Evolutionary conservation across 2,888 invertebrate species (phyloP), one percentile per base, ranked within the genome.

Genomic region (Nipponacmea schrenckii): DNA sequence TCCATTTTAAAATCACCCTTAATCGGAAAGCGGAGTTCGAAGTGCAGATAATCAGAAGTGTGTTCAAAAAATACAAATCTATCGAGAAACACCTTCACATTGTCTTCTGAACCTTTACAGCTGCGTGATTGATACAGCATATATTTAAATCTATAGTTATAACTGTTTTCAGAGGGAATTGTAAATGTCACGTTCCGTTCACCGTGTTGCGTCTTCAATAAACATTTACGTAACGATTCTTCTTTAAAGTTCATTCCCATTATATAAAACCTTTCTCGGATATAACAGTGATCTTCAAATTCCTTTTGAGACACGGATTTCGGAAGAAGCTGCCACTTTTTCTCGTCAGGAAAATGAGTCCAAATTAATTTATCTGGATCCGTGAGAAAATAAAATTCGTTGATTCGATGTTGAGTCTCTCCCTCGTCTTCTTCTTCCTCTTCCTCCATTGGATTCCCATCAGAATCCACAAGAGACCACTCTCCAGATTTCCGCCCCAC

Each of bases 341-440:
- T 71, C 62, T 86, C 83, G 69, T 86, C 84, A 0, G 88, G 87
- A 67, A 82, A 83, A 74, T 88, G 88, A 7, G 87, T 88, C 81
- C 82, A 83, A 27, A 86, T 80, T 17, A 88, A 69, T 69, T 83
- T 74, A 67, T 87, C 85, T 15, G 88, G 86, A 74, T 87, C 85
- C 0, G 87, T 82, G 39, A 88, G 75, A 74, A 88, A 88, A 76
- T 85, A 88, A 77, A 86, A 87, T 74, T 88, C 87, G 76, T 87
- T 88, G 64, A 85, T 81, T 71, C 84, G 78, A 79, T 87, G 86
- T 67, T 84, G 82, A 7, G 85, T 84, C 45, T 81, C 81, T 10
- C 86, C 84, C 62, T 85, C 83, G 3, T 69, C 72, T 15, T 78
- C 76, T 31, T 81, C 81, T 8, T 83, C 82, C 20, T 83, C 81